phyloP scores from a whole-genome alignment of 2,797 vertebrate genomes.

The Propithecus perrieri region DNA sequence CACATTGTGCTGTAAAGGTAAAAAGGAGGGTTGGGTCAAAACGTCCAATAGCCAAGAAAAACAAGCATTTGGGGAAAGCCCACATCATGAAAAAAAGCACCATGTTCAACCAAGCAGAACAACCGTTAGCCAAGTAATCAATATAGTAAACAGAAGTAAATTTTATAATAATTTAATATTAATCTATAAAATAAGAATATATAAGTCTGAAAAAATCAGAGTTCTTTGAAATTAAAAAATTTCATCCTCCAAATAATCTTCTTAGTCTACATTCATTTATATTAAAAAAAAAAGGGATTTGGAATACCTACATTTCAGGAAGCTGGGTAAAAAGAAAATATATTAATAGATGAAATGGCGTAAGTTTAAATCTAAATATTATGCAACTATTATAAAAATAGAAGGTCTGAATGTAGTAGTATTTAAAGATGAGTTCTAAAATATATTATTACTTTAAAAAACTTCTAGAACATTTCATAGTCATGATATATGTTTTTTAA shows the following conservation, averaged over 20 bases:
- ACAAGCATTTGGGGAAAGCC: not conserved
- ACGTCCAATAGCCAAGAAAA: not conserved
- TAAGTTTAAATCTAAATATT: not conserved
- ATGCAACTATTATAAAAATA: not conserved
- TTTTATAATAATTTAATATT: not conserved
- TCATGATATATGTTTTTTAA: not conserved
- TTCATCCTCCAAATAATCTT: not conserved
- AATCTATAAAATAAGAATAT: not conserved
- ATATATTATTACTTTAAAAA: not conserved
- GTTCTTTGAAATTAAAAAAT: not conserved
- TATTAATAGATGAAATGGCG: not conserved
- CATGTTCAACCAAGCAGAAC: not conserved
- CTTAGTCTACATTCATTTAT: not conserved
- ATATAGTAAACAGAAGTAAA: not conserved
- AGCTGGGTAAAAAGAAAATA: not conserved
- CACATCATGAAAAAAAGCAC: not conserved
- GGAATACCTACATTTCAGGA: not conserved
- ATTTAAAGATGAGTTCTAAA: constrained; percentile 16
- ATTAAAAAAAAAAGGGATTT: not conserved
- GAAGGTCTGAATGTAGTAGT: not conserved
- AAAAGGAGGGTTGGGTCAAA: not conserved
- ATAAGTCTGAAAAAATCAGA: not conserved
- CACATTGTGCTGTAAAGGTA: not conserved
- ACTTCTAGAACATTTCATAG: not conserved
- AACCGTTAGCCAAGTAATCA: not conserved